Evolutionary conservation across 2,888 invertebrate genomes (phyloP), one percentile per base, ranked within the genome.

Genomic region (Arctia plantaginis): DNA sequence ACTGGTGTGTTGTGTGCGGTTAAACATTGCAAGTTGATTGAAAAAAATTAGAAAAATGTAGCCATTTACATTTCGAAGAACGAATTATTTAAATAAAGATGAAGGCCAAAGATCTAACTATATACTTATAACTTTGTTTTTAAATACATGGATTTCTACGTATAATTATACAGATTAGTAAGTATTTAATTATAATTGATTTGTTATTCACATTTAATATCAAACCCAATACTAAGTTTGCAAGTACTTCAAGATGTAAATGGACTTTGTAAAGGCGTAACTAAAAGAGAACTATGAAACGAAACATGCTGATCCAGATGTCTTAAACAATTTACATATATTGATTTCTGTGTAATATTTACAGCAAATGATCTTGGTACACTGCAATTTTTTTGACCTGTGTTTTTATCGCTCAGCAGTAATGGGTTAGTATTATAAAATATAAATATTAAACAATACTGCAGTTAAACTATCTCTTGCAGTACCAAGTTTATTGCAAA

Each of bases 1-100:
- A 91, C 89, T 92, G 83, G 84, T 87, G 85, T 87, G 84, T 83
- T 67, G 79, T 80, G 86, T 84, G 88, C 88, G 78, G 80, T 80
- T 80, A 82, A 80, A 84, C 78, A 81, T 81, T 82, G 80, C 86
- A 77, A 79, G 75, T 78, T 74, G 77, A 76, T 78, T 80, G 78
- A 72, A 84, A 83, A 80, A 84, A 69, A 76, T 73, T 73, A 69
- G 67, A 72, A 74, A 39, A 8, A 27, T 44, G 44, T 73, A 70
- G 62, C 47, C 66, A 68, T 72, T 77, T 75, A 75, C 75, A 78
- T 62, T 71, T 72, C 80, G 72, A 81, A 83, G 76, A 72, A 59
- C 59, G 30, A 30, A 35, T 71, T 3, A 66, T 1, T 55, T 7
- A 23, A 30, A 33, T 55, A 3, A 23, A 10, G 20, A 30, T n/a